These are phyloP conservation scores for Petrocephalus sullivani DNA, from an alignment of 2,797 vertebrate genomes.

Conservation along the genomic window DNA sequence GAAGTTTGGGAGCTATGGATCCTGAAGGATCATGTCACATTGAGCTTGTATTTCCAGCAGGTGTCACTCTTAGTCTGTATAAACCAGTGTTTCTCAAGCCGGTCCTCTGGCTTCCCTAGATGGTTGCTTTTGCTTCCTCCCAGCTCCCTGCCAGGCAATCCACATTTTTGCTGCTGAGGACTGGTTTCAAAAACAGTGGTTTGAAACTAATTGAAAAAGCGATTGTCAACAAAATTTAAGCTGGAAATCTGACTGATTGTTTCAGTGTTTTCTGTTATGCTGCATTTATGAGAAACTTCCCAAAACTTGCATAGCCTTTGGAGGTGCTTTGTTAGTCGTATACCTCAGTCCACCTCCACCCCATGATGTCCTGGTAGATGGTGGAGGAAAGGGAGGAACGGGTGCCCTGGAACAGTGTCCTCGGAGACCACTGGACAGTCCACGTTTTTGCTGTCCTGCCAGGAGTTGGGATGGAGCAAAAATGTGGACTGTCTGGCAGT, in stretches of 20 bases:
- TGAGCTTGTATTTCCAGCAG: conserved; percentile 3
- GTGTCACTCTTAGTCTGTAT: conserved; percentile 6
- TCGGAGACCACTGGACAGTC: too few relatives aligned
- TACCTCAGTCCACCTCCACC: not conserved
- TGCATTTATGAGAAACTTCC: not conserved
- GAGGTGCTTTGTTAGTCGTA: not conserved
- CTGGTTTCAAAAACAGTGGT: not conserved
- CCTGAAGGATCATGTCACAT: not conserved
- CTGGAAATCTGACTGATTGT: not conserved
- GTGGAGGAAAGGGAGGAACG: not conserved
- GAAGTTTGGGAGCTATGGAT: not conserved
- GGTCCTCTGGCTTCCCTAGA: not conserved
- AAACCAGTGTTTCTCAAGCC: not conserved
- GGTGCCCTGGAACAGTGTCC: too few relatives aligned
- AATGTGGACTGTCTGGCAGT: too few relatives aligned
- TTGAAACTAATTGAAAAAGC: not conserved
- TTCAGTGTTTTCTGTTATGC: not conserved
- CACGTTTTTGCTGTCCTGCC: too few relatives aligned
- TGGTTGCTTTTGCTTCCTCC: too few relatives aligned
- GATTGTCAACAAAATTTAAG: not conserved
- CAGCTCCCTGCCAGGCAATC: not conserved
- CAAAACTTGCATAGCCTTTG: not conserved
- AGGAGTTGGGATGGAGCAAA: too few relatives aligned
- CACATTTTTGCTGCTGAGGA: not conserved
- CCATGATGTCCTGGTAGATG: not conserved